Conservation (phyloP, 30 jellyfish, hydroid and myxozoan genomes). For the Pelagia noctiluca region DNA sequence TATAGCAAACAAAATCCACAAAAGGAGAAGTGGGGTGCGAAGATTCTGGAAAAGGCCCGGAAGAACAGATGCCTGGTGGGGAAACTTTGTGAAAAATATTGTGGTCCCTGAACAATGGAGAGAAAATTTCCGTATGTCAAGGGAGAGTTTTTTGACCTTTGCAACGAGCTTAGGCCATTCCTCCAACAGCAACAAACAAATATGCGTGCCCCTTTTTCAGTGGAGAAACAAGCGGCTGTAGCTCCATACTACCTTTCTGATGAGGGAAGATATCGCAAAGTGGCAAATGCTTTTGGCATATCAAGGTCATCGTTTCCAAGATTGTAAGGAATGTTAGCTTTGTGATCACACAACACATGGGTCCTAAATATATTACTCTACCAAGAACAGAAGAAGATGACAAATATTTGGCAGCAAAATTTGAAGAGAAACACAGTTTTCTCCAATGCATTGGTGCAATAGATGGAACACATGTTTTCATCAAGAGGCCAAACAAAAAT, state of each 20-base stretch:
- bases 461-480: conserved; percentile 25
- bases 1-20: too few species aligned
- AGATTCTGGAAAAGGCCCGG: conserved; percentile 47
- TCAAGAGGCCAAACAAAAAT: not conserved
- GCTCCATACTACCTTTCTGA: conserved; percentile 31
- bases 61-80: too few species aligned
- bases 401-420: too few species aligned
- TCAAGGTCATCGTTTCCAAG: conserved; percentile 34
- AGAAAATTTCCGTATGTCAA: conserved; percentile 35
- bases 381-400: too few species aligned
- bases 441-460: too few species aligned
- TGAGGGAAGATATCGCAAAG: too few species aligned
- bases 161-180: conserved; percentile 13
- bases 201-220: conserved; percentile 14
- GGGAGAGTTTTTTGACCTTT: conserved; percentile 11
- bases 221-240: conserved; percentile 50
- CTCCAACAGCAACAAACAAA: conserved; percentile 38
- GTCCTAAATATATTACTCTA: conserved; percentile 6
- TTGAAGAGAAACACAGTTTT: too few species aligned
- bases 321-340: conserved; percentile 27
- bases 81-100: conserved; percentile 3
- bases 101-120: conserved; percentile 61
- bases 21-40: too few species aligned
- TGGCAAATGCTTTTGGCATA: conserved; percentile 44
- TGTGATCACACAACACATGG: conserved; percentile 12